A percentile compares a stretch with the other conserved stretches of the same genome.
Evolutionary conservation across 1,140 invertebrate genomes (phyloP).

Genomic region (Charaxes varanes): DNA sequence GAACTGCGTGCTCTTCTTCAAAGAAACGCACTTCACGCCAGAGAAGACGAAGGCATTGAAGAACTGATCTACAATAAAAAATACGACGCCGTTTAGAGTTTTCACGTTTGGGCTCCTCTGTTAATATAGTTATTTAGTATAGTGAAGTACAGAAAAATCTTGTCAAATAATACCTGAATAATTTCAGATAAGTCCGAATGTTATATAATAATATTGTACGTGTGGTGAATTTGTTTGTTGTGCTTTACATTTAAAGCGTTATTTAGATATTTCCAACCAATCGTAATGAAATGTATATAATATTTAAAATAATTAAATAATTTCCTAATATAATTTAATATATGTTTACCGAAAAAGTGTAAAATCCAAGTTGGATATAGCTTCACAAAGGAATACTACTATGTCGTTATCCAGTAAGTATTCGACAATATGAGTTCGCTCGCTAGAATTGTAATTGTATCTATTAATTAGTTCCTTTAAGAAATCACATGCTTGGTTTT

Average conservation of each 20-base stretch:
- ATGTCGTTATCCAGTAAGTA: conserved; percentile 64
- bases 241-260: too few relatives aligned
- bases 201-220: too few relatives aligned
- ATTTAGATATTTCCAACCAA: too few relatives aligned
- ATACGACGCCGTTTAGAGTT: too few relatives aligned
- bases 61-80: conserved; percentile 28
- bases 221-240: too few relatives aligned
- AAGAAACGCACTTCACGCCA: conserved; percentile 45
- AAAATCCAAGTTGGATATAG: conserved; percentile 58
- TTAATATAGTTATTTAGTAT: too few relatives aligned
- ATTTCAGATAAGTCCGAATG: too few relatives aligned
- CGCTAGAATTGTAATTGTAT: conserved; percentile 39
- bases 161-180: too few relatives aligned
- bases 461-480: conserved; percentile 48
- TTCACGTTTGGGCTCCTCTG: too few relatives aligned
- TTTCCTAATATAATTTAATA: conserved; percentile 5
- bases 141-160: too few relatives aligned
- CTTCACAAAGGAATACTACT: conserved; percentile 57
- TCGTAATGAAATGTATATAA: too few relatives aligned
- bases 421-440: conserved; percentile 40
- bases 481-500: conserved; percentile 57
- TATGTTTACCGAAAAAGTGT: conserved; percentile 46
- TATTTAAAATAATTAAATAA: too few relatives aligned
- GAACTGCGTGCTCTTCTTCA: conserved; percentile 45
- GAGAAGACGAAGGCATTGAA: conserved; percentile 45